phyloP scores from a whole-genome alignment of 2,797 vertebrate species.

The Acropternis orthonyx region DNA sequence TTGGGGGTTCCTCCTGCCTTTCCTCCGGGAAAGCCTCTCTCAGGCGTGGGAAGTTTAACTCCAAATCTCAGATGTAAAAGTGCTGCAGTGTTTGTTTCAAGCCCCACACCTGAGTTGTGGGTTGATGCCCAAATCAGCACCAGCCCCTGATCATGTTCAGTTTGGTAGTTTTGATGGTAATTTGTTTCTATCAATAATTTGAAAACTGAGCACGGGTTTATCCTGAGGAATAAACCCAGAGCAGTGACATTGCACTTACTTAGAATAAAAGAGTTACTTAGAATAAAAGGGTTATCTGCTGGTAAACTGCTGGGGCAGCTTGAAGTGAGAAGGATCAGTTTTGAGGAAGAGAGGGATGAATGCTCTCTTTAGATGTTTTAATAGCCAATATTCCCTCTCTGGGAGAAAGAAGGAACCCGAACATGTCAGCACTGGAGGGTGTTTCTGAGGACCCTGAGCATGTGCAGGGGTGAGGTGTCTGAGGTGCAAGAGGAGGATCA shows the following conservation, averaged over 20 bases:
- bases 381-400: neutral
- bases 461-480: rapidly evolving
- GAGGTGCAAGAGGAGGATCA: rapidly evolving
- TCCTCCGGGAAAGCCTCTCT: neutral
- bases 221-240: neutral
- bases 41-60: neutral
- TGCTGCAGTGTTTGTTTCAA: neutral
- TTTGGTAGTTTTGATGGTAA: neutral
- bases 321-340: neutral
- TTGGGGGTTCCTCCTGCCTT: rapidly evolving
- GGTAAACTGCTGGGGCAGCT: neutral
- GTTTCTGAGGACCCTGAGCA: neutral
- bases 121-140: neutral
- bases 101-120: neutral
- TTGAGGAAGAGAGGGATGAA: neutral
- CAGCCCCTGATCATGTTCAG: neutral
- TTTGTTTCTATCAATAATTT: neutral
- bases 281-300: neutral
- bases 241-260: neutral
- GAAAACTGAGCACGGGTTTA: neutral
- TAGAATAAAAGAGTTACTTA: too few relatives aligned
- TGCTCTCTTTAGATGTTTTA: neutral
- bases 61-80: neutral
- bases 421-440: neutral
- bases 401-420: neutral